Evolutionary conservation across 2,888 invertebrate genomes (phyloP).

Genomic region (Graphium colonna): DNA sequence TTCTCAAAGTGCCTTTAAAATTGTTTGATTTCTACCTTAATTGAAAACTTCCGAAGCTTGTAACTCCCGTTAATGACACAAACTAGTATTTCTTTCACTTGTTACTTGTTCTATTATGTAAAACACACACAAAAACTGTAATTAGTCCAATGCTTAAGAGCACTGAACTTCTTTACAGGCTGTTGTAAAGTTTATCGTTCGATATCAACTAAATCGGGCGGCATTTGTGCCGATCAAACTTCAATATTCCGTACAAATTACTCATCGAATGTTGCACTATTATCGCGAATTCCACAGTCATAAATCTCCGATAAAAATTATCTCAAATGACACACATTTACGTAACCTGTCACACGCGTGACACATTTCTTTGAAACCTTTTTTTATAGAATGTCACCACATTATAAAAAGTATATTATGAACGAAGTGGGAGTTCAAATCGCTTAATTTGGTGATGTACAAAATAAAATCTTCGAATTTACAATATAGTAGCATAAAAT

Average conservation of each 20-base stretch:
- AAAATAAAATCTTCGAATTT: too few relatives aligned
- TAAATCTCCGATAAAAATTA: conserved; percentile 25
- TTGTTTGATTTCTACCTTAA: too few relatives aligned
- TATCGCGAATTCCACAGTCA: conserved; percentile 12
- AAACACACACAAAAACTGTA: too few relatives aligned
- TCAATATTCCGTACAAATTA: conserved; percentile 3
- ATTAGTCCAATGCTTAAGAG: too few relatives aligned
- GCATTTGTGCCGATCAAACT: conserved; percentile 2
- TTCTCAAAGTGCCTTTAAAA: too few relatives aligned
- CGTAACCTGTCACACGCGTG: conserved; percentile 19
- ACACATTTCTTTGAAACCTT: conserved; percentile 14
- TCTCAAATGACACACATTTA: conserved; percentile 24
- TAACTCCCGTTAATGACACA: neutral
- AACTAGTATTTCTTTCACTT: conserved; percentile 7
- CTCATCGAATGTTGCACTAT: conserved; percentile 15
- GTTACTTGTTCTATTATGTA: too few relatives aligned
- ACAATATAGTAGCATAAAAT: too few relatives aligned
- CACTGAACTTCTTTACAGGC: conserved; percentile 7
- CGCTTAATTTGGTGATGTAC: too few relatives aligned
- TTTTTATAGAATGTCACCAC: conserved; percentile 26
- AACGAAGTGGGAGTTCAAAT: too few relatives aligned
- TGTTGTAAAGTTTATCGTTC: conserved; percentile 7
- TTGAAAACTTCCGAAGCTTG: neutral
- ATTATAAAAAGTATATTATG: conserved; percentile 21
- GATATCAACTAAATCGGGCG: neutral